phyloP scores from a whole-genome alignment of 2,797 vertebrate species.

The Sylvilagus floridanus region DNA sequence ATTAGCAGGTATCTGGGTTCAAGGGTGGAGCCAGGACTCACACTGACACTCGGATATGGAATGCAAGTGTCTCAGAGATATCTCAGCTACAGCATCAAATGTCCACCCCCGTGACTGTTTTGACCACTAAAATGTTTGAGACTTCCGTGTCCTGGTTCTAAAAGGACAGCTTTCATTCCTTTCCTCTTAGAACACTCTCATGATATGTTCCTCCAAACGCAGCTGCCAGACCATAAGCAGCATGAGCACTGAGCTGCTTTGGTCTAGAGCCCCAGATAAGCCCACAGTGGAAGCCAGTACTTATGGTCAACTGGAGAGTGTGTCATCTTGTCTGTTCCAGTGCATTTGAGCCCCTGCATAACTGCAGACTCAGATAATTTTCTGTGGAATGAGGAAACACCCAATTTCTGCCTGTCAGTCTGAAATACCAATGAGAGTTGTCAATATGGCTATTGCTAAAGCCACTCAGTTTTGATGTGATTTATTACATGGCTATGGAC shows the following conservation, averaged over 20 bases:
- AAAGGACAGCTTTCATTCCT: neutral
- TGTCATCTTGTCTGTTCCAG: neutral
- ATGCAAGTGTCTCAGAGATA: too few relatives aligned
- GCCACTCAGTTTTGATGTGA: conserved; percentile 5
- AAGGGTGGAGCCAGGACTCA: too few relatives aligned
- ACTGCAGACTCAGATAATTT: neutral
- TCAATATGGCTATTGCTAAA: neutral
- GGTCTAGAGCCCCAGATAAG: neutral
- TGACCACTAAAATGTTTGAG: neutral
- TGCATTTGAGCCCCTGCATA: neutral
- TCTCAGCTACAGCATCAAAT: too few relatives aligned
- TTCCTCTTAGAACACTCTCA: neutral
- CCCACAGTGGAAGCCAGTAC: neutral
- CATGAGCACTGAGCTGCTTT: neutral
- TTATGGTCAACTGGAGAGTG: neutral
- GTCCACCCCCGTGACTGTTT: neutral
- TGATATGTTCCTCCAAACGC: neutral
- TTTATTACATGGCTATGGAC: neutral
- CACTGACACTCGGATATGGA: too few relatives aligned
- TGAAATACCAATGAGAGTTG: neutral
- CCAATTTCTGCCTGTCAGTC: neutral
- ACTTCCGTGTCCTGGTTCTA: neutral
- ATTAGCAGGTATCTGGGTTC: too few relatives aligned
- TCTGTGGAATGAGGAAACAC: neutral
- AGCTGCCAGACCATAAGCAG: neutral